Evolutionary conservation across 2,797 vertebrate species (phyloP), one percentile per base, ranked within the genome.

Genomic region (Chelon auratus): DNA sequence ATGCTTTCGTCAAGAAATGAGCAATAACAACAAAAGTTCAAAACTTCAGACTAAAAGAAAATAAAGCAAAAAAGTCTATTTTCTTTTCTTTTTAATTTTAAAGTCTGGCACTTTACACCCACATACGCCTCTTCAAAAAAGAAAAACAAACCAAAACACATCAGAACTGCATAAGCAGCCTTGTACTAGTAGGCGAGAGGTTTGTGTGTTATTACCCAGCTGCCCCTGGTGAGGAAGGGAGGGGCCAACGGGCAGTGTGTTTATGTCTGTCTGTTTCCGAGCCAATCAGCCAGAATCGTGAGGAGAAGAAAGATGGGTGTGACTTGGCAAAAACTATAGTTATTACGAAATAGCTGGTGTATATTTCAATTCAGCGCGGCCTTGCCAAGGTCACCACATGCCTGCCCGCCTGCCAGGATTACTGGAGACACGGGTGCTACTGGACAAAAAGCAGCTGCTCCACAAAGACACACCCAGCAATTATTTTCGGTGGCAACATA

Each of bases 271-370:
- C 74, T 61, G 82, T 84, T 72, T 84, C 76, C 52, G 64, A 83
- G 80, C 87, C 89, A 86, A 90, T 88, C 87, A 83, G 76, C 65
- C 62, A 17, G 68, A 81, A 85, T 85, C 17, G 51, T 75, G 72
- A 68, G 58, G 76, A 83, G 71, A 75, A 72, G 76, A 78, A 82
- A 88, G 86, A 91, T 33, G 88, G 93, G 92, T 81, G 92, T 91
- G 91, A 92, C 92, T 93, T 94, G 93, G 93, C 93, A 91, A 74
- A 70, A 62, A 43, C 80, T 67, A 80, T 75, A 77, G 88, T 87
- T 91, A 93, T 93, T 93, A 94, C 72, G 83, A 94, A 94, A 94
- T 93, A 90, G 82, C 85, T 88, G 87, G 93, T 94, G 91, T 93
- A 88, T 81, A 89, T 93, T 94, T 94, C 93, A 92, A 80, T 88